phyloP scores from a whole-genome alignment of 2,113 vertebrate genomes.

The Protobothrops flavoviridis region DNA sequence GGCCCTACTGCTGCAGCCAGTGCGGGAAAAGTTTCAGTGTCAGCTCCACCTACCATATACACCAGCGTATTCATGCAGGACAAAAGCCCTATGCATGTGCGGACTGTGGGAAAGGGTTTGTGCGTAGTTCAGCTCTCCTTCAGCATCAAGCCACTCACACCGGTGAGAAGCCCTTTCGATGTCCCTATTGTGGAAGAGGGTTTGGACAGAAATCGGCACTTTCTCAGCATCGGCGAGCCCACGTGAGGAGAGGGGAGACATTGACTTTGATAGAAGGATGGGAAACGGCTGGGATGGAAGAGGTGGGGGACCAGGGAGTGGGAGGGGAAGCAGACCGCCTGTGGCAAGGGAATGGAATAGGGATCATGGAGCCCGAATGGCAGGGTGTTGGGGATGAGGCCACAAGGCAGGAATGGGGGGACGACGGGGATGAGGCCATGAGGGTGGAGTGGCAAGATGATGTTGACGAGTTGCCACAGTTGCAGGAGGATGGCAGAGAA shows the following conservation, averaged over 20 bases:
- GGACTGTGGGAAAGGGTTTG: slow-evolving; percentile 35
- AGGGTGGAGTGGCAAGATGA: slow-evolving; percentile 12
- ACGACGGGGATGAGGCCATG: neutral
- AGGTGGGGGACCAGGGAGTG: neutral
- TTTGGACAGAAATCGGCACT: slow-evolving; percentile 27
- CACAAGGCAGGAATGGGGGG: slow-evolving; percentile 7
- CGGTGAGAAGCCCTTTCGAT: slow-evolving; percentile 41
- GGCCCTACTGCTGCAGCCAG: slow-evolving; percentile 61
- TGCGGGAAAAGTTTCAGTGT: slow-evolving; percentile 57
- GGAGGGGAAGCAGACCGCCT: neutral
- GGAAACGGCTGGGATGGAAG: neutral
- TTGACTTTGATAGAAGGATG: slow-evolving; percentile 15
- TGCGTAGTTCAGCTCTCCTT: slow-evolving; percentile 32
- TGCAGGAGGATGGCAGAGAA: neutral
- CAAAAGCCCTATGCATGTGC: slow-evolving; percentile 34
- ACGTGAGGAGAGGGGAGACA: slow-evolving; percentile 17
- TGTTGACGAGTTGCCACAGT: neutral
- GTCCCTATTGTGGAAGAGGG: slow-evolving; percentile 21
- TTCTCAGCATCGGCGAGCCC: slow-evolving; percentile 25
- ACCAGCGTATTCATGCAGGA: slow-evolving; percentile 31
- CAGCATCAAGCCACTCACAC: slow-evolving; percentile 57
- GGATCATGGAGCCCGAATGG: slow-evolving; percentile 19
- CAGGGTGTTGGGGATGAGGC: neutral
- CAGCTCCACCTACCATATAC: slow-evolving; percentile 50
- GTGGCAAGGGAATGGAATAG: slow-evolving; percentile 13